phyloP scores from a whole-genome alignment of 2,797 vertebrate species.

The Moxostoma hubbsi region DNA sequence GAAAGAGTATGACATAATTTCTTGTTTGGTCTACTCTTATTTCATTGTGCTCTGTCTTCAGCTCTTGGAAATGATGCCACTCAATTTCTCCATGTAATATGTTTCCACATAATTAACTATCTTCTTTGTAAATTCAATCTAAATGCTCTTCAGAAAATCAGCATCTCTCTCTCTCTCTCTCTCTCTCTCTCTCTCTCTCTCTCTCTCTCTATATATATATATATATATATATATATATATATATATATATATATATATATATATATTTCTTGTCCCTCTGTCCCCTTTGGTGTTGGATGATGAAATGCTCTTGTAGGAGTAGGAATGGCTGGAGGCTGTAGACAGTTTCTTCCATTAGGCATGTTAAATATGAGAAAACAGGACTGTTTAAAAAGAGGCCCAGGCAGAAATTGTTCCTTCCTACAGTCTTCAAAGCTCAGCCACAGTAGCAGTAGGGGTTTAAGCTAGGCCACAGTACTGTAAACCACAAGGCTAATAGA shows the following conservation, averaged over 20 bases:
- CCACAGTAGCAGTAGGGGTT: conserved; percentile 28
- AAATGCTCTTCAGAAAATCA: background rate
- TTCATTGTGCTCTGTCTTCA: background rate
- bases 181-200: no score
- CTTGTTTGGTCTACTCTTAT: background rate
- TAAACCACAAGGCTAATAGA: conserved; percentile 41
- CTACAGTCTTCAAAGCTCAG: conserved; percentile 31
- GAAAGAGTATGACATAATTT: conserved; percentile 6
- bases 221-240: no score
- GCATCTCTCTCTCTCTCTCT: conserved; percentile 20
- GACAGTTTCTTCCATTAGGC: conserved; percentile 42
- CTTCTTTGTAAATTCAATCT: conserved; percentile 11
- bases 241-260: no score
- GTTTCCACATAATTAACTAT: conserved; percentile 35
- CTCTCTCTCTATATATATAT: no score
- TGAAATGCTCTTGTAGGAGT: conserved; percentile 51
- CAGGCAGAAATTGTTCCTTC: conserved; percentile 9
- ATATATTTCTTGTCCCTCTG: conserved; percentile 25
- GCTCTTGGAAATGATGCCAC: conserved; percentile 12
- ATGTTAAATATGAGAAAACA: conserved; percentile 53
- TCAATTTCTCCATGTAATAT: conserved; percentile 17
- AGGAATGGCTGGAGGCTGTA: conserved; percentile 57
- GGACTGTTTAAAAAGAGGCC: conserved; percentile 40
- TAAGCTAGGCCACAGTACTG: conserved; percentile 10
- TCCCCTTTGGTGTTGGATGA: conserved; percentile 45